Conservation (phyloP, 2,888 invertebrate genomes). For the Rhagonycha fulva region DNA sequence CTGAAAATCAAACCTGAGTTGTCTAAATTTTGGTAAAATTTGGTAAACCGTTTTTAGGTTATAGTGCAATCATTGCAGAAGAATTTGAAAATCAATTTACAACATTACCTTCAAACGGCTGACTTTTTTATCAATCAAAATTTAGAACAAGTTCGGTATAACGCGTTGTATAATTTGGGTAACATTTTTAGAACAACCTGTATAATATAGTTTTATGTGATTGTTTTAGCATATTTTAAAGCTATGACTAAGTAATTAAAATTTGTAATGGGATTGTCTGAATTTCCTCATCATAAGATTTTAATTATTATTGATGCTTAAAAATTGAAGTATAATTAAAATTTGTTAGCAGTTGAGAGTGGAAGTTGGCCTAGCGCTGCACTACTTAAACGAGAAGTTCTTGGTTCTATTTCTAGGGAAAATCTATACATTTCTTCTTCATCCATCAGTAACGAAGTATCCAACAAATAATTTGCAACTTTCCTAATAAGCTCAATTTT, state of each 20-base stretch:
- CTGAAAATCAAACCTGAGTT: too few species aligned
- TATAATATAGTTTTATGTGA: background rate
- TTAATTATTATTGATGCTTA: background rate
- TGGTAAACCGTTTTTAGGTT: too few species aligned
- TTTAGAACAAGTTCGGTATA: too few species aligned
- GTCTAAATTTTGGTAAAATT: too few species aligned
- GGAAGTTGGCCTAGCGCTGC: slow-evolving; percentile 44
- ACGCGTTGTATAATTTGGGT: background rate
- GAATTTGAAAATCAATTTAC: too few species aligned
- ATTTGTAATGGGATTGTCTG: background rate
- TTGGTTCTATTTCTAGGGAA: slow-evolving; percentile 84
- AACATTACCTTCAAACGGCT: too few species aligned
- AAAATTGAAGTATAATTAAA: slow-evolving; percentile 1
- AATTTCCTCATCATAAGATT: background rate
- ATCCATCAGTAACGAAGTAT: slow-evolving; percentile 74
- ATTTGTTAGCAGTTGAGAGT: slow-evolving; percentile 16
- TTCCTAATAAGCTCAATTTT: slow-evolving; percentile 85
- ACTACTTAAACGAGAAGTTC: slow-evolving; percentile 64
- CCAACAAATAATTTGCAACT: slow-evolving; percentile 80
- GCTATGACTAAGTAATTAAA: background rate
- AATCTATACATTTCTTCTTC: slow-evolving; percentile 82
- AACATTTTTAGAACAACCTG: background rate
- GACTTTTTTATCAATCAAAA: too few species aligned
- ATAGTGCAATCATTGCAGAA: too few species aligned
- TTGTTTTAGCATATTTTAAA: background rate